Conservation (phyloP, 2,113 vertebrate genomes). For the Rattus norvegicus region DNA sequence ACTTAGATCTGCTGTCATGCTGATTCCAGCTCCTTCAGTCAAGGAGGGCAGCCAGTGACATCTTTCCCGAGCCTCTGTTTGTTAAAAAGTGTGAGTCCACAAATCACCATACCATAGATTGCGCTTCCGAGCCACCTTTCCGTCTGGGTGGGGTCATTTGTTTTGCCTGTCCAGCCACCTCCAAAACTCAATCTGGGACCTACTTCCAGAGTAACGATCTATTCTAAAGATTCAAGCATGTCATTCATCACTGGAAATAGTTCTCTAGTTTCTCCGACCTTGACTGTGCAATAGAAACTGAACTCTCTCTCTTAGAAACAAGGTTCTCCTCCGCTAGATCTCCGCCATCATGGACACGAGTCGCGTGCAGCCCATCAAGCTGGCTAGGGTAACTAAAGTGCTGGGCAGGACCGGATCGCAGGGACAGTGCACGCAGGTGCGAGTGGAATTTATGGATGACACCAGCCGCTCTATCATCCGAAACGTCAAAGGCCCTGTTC, state of each 20-base stretch:
- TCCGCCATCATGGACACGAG: too few relatives aligned
- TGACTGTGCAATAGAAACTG: slow-evolving; percentile 55
- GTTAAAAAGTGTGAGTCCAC: not conserved
- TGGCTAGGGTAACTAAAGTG: too few relatives aligned
- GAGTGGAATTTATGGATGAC: too few relatives aligned
- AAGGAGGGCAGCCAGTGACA: not conserved
- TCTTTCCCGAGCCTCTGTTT: not conserved
- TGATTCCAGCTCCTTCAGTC: not conserved
- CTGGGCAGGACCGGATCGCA: too few relatives aligned
- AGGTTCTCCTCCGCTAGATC: too few relatives aligned
- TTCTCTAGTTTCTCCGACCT: not conserved
- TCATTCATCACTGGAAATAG: slow-evolving; percentile 26
- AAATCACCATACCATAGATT: not conserved
- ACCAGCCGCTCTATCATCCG: too few relatives aligned
- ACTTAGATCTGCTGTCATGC: not conserved
- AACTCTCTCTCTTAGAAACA: slow-evolving; percentile 43
- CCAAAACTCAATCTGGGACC: not conserved
- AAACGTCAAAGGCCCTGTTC: too few relatives aligned
- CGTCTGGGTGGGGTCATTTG: not conserved
- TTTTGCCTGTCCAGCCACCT: not conserved
- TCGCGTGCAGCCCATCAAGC: too few relatives aligned
- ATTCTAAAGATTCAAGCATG: slow-evolving; percentile 12
- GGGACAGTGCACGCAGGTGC: too few relatives aligned
- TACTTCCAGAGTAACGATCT: slow-evolving; percentile 9
- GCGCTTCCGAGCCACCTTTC: not conserved